These are phyloP conservation scores for Galagoides demidoff DNA, from an alignment of 2,797 vertebrate genomes.

Conservation along the genomic window DNA sequence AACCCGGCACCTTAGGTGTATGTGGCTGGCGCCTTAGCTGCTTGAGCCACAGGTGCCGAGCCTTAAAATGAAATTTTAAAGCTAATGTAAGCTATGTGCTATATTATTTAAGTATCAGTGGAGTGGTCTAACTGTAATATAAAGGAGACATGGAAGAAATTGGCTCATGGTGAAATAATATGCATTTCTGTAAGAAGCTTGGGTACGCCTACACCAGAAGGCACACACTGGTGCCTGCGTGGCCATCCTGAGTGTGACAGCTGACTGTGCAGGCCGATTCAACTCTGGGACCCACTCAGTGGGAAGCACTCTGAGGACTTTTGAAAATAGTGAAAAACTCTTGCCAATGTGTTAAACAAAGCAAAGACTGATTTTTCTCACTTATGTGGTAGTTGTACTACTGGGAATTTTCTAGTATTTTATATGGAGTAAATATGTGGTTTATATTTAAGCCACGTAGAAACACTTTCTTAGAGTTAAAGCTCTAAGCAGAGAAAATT, in stretches of 20 bases:
- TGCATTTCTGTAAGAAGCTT: rapidly evolving
- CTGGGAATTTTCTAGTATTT: constrained; percentile 11
- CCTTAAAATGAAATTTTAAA: constrained; percentile 13
- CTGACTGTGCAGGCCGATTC: neutral
- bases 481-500: constrained; percentile 11
- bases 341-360: neutral
- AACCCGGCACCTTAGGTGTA: too few relatives aligned
- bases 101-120: neutral
- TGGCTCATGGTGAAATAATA: neutral
- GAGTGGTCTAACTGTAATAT: neutral
- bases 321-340: neutral
- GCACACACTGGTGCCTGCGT: neutral
- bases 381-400: neutral
- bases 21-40: too few relatives aligned
- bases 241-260: neutral
- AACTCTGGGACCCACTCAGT: neutral
- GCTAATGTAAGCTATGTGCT: neutral
- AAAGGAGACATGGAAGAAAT: neutral
- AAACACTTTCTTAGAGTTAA: neutral
- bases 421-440: neutral
- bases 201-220: neutral
- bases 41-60: too few relatives aligned
- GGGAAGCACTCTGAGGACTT: neutral
- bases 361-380: neutral
- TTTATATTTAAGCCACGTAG: constrained; percentile 25